Percentiles rank a stretch among this genome's conserved stretches.
These are phyloP conservation scores for Gobiocypris rarus DNA, from an alignment of 2,113 vertebrate genomes.

Conservation along the genomic window DNA sequence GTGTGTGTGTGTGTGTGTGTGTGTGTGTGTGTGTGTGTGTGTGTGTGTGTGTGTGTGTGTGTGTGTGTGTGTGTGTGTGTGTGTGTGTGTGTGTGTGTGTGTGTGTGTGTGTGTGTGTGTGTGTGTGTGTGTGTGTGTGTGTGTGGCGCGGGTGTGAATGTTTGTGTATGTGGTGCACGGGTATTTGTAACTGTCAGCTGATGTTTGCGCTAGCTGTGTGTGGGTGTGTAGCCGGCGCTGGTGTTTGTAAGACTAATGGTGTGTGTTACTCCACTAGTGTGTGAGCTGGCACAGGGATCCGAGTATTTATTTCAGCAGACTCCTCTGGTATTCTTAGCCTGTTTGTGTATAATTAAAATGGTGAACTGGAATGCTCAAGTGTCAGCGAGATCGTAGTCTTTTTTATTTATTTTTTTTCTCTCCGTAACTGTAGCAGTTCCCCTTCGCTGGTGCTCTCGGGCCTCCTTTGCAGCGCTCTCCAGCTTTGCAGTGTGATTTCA, in stretches of 20 bases:
- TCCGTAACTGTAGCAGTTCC: neutral
- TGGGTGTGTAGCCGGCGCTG: neutral
- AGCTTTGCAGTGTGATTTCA: conserved; percentile 37
- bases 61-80: neutral
- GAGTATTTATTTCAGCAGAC: conserved; percentile 54
- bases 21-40: neutral
- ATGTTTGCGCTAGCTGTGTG: conserved; percentile 29
- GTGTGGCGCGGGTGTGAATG: conserved; percentile 18
- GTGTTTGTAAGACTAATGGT: conserved; percentile 20
- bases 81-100: conserved; percentile 25
- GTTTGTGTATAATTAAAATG: conserved; percentile 63
- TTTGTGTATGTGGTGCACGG: conserved; percentile 35
- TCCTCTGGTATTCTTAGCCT: conserved; percentile 61
- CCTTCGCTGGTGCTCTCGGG: neutral
- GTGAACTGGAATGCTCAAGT: conserved; percentile 38
- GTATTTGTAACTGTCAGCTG: conserved; percentile 40
- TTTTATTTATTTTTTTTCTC: neutral
- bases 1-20: conserved; percentile 14
- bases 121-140: neutral
- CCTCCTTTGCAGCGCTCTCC: neutral
- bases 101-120: neutral
- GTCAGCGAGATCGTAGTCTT: neutral
- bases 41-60: neutral
- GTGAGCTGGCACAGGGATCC: conserved; percentile 16
- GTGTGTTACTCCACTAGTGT: conserved; percentile 28